These are phyloP conservation scores for Acanthurus tractus DNA, from an alignment of 2,797 vertebrate genomes.

Conservation along the genomic window DNA sequence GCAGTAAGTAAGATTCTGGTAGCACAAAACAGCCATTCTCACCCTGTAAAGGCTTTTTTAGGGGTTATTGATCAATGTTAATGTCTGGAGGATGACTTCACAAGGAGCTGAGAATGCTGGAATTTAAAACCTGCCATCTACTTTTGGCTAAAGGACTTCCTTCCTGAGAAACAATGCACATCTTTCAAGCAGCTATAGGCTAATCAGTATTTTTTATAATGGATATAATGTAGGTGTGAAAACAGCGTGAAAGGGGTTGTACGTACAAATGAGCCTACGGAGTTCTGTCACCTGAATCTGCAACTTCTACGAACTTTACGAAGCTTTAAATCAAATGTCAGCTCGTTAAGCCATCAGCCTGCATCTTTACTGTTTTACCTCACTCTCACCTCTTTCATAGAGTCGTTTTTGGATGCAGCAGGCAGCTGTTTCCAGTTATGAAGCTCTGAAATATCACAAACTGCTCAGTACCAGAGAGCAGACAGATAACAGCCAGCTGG, in stretches of 20 bases:
- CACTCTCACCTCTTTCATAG: background rate
- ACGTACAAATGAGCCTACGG: background rate
- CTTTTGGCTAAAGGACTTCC: conserved; percentile 5
- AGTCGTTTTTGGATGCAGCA: background rate
- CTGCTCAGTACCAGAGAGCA: background rate
- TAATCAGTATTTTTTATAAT: conserved; percentile 2
- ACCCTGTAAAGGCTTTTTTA: conserved; percentile 25
- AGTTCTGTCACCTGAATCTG: conserved; percentile 1
- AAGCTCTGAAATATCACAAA: background rate
- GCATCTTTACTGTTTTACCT: background rate
- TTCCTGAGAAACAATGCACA: background rate
- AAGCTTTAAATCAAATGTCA: conserved; percentile 1
- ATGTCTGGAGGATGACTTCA: conserved; percentile 50
- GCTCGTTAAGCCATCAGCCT: background rate
- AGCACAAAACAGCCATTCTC: conserved; percentile 26
- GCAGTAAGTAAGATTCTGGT: conserved; percentile 35
- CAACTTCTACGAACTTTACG: conserved; percentile 1
- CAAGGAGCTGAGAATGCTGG: conserved; percentile 28
- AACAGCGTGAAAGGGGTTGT: background rate
- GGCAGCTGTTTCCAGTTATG: background rate
- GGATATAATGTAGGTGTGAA: conserved; percentile 11
- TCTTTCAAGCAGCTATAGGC: conserved; percentile 2
- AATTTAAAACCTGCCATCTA: conserved; percentile 28
- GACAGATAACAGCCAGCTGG: background rate
- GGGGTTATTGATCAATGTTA: conserved; percentile 44